phyloP scores from a whole-genome alignment of 1,140 invertebrate genomes.

The Tetranychus urticae region DNA sequence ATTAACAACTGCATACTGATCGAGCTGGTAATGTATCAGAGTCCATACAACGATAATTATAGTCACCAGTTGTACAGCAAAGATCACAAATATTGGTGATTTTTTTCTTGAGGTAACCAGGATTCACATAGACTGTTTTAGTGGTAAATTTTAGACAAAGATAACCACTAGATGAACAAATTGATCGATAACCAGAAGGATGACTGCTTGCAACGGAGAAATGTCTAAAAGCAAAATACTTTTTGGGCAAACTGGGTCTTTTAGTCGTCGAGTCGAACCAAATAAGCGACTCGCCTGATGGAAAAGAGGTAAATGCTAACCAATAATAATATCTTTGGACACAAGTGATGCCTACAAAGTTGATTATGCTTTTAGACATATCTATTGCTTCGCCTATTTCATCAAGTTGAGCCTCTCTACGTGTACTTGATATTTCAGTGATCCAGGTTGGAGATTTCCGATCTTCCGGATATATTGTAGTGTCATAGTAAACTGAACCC shows the following conservation, averaged over 20 bases:
- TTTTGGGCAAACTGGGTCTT: background rate
- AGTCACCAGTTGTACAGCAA: background rate
- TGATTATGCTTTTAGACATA: background rate
- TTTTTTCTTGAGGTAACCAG: background rate
- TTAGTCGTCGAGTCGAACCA: background rate
- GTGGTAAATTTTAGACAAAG: background rate
- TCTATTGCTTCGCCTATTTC: background rate
- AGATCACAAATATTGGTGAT: background rate
- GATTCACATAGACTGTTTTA: background rate
- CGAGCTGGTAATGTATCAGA: background rate
- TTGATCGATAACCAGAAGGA: background rate
- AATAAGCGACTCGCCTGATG: background rate
- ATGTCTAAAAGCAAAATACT: background rate
- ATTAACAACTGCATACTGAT: background rate
- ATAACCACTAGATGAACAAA: background rate
- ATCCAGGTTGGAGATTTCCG: background rate
- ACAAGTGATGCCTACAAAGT: background rate
- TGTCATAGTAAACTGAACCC: background rate
- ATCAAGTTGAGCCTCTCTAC: background rate
- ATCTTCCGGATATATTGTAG: background rate
- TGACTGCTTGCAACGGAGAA: background rate
- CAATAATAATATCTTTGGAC: background rate
- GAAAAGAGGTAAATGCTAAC: background rate
- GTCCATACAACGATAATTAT: background rate
- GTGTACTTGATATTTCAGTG: background rate